A percentile compares a stretch with the other conserved stretches of the same genome.
Evolutionary conservation across 2,888 invertebrate genomes (phyloP).

Genomic region (Aporophyla lueneburgensis): DNA sequence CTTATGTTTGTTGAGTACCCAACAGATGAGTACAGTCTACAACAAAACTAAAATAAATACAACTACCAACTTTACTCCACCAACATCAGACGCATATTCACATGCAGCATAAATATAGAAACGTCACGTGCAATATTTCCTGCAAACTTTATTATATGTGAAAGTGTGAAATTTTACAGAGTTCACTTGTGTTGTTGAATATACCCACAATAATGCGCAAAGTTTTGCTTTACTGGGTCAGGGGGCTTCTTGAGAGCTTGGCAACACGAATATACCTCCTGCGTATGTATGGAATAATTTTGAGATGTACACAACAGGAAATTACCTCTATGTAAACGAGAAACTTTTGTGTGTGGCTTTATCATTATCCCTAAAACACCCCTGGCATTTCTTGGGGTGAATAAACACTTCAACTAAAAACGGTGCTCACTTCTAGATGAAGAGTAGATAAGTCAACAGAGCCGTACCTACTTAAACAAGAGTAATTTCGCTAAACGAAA

Average conservation of each 20-base stretch:
- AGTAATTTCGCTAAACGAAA: conserved; percentile 76
- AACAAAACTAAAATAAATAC: conserved; percentile 58
- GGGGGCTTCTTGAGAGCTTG: conserved; percentile 66
- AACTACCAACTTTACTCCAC: conserved; percentile 21
- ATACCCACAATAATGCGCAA: conserved; percentile 74
- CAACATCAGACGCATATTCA: conserved; percentile 45
- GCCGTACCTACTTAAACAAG: conserved; percentile 61
- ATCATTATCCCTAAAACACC: conserved; percentile 60
- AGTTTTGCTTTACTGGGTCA: conserved; percentile 75
- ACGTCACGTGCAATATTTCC: conserved; percentile 58
- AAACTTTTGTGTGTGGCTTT: conserved; percentile 66
- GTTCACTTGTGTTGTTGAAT: conserved; percentile 70
- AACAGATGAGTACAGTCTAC: conserved; percentile 62
- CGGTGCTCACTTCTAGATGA: conserved; percentile 58
- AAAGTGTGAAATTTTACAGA: conserved; percentile 65
- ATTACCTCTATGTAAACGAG: conserved; percentile 70
- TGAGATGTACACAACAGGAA: conserved; percentile 70
- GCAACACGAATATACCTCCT: conserved; percentile 63
- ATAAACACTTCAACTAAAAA: conserved; percentile 61
- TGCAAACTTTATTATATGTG: conserved; percentile 61
- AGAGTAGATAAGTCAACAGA: conserved; percentile 43
- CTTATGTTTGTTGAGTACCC: conserved; percentile 60
- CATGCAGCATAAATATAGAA: conserved; percentile 56
- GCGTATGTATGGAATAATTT: conserved; percentile 72
- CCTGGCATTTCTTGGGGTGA: conserved; percentile 47